These are phyloP conservation scores for Drosophila littoralis DNA, from an alignment of 1,140 invertebrate species.

Conservation along the genomic window DNA sequence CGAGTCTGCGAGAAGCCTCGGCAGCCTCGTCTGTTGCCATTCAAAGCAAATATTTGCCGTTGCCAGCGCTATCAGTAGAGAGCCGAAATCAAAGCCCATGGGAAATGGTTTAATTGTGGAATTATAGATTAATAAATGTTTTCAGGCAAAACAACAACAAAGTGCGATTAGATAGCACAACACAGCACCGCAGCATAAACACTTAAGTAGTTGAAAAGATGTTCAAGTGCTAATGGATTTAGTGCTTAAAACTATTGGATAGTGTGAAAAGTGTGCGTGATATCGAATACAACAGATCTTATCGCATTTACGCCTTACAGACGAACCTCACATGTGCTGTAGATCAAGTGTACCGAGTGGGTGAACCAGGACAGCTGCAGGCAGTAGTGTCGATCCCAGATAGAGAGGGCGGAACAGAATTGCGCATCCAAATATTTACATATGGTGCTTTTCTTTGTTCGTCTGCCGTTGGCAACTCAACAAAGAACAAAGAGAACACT, in stretches of 20 bases:
- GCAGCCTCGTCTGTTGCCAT: neutral
- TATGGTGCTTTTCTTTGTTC: constrained; percentile 34
- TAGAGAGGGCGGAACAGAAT: constrained; percentile 16
- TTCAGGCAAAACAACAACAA: constrained; percentile 16
- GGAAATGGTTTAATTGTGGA: constrained; percentile 57
- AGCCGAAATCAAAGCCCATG: constrained; percentile 62
- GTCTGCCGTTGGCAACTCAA: constrained; percentile 12
- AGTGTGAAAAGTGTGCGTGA: constrained; percentile 17
- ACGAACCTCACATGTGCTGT: neutral
- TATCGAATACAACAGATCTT: constrained; percentile 16
- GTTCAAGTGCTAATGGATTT: constrained; percentile 7
- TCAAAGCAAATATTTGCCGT: constrained; percentile 24
- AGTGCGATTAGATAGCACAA: constrained; percentile 56
- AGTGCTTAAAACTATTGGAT: constrained; percentile 12
- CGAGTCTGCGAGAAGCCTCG: neutral
- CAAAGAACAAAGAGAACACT: constrained; percentile 41
- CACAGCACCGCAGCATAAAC: neutral
- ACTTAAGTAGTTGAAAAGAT: constrained; percentile 28
- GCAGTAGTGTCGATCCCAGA: neutral
- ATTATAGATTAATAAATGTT: constrained; percentile 64
- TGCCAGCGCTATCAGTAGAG: constrained; percentile 30
- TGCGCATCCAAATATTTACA: constrained; percentile 49
- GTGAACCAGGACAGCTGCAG: neutral
- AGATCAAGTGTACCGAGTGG: constrained; percentile 51
- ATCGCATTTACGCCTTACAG: constrained; percentile 3